Evolutionary conservation across 35 echinoderm and acorn worm genomes (phyloP).

Genomic region (Stichopus chloronotus): DNA sequence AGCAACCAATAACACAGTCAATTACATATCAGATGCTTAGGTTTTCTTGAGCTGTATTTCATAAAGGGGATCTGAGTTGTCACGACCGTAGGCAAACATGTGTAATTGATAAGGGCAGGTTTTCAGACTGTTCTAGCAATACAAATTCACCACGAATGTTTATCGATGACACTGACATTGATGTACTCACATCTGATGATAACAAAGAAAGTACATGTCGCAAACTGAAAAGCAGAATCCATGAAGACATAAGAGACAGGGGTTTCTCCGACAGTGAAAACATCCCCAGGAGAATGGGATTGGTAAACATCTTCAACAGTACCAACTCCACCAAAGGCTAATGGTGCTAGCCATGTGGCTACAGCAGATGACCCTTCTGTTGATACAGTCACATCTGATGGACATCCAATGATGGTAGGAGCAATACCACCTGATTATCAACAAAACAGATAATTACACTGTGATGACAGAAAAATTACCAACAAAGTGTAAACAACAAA

Average conservation of each 20-base stretch:
- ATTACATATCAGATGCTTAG: too few species aligned
- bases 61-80: too few species aligned
- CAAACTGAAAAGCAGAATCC: slow-evolving; percentile 55
- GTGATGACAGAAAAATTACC: too few species aligned
- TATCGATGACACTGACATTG: background rate
- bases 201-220: slow-evolving; percentile 59
- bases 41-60: too few species aligned
- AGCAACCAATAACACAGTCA: too few species aligned
- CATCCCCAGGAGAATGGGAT: slow-evolving; percentile 57
- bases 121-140: background rate
- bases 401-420: slow-evolving; percentile 24
- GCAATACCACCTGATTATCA: background rate
- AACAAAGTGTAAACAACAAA: too few species aligned
- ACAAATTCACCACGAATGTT: background rate
- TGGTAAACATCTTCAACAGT: slow-evolving; percentile 11
- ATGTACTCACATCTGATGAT: slow-evolving; percentile 42
- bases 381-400: slow-evolving; percentile 19
- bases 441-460: background rate
- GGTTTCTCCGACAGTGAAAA: slow-evolving; percentile 60
- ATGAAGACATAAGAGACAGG: slow-evolving; percentile 58
- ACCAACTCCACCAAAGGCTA: slow-evolving; percentile 42
- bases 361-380: background rate
- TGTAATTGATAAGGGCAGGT: background rate
- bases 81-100: too few species aligned
- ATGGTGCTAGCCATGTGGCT: background rate